These are phyloP conservation scores for Drosophila lowei DNA, from an alignment of 1,140 invertebrate species.

Conservation along the genomic window DNA sequence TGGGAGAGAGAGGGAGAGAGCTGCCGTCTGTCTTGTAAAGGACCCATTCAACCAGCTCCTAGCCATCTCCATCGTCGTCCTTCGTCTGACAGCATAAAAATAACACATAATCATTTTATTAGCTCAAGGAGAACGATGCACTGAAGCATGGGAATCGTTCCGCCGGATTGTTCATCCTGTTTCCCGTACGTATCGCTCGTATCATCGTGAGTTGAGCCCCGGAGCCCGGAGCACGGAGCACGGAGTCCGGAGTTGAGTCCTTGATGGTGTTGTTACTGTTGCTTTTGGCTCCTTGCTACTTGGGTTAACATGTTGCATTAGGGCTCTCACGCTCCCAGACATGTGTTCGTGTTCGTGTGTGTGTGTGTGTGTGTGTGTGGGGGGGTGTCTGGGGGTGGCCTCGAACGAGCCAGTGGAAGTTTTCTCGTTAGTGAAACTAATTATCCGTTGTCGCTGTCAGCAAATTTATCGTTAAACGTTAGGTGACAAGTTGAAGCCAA, in stretches of 20 bases:
- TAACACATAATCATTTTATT: constrained; percentile 81
- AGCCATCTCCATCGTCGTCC: neutral
- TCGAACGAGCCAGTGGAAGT: constrained; percentile 64
- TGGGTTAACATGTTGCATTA: constrained; percentile 76
- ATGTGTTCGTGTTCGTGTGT: constrained; percentile 20
- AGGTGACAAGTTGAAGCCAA: constrained; percentile 69
- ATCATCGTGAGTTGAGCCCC: constrained; percentile 4
- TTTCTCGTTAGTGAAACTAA: constrained; percentile 81
- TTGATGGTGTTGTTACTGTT: constrained; percentile 32
- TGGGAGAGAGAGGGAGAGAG: neutral
- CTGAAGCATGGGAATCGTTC: constrained; percentile 60
- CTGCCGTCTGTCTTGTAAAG: neutral
- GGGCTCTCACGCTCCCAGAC: constrained; percentile 43
- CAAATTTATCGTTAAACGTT: constrained; percentile 79
- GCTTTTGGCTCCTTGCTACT: constrained; percentile 46
- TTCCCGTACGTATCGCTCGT: constrained; percentile 27
- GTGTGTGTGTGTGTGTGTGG: constrained; percentile 42
- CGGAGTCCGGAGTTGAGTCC: constrained; percentile 25
- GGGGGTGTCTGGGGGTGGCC: constrained; percentile 38
- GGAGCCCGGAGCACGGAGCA: constrained; percentile 21
- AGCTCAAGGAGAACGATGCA: constrained; percentile 64
- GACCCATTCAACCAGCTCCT: constrained; percentile 7
- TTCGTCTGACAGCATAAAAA: constrained; percentile 64
- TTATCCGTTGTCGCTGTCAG: constrained; percentile 81
- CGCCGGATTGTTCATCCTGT: constrained; percentile 68